These are phyloP conservation scores for Drosophila tropicalis DNA, from an alignment of 1,140 invertebrate genomes.

Conservation along the genomic window DNA sequence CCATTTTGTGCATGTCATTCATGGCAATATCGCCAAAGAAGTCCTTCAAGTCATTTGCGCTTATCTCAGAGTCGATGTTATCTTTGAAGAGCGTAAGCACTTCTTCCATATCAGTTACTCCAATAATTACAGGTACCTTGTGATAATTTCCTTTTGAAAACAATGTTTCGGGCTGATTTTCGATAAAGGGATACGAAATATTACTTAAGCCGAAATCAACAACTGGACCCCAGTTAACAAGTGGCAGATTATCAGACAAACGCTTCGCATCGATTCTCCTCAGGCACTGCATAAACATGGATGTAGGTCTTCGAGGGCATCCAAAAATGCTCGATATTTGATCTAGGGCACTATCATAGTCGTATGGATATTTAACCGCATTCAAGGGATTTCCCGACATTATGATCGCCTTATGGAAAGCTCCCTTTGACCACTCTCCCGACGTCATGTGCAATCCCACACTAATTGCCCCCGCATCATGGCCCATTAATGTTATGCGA, in stretches of 20 bases:
- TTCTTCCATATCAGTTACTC: constrained; percentile 91
- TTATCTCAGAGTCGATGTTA: constrained; percentile 84
- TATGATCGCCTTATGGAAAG: constrained; percentile 87
- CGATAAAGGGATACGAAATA: constrained; percentile 86
- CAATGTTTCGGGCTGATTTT: constrained; percentile 86
- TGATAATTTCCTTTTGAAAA: constrained; percentile 86
- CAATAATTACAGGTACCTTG: constrained; percentile 88
- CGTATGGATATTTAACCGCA: constrained; percentile 84
- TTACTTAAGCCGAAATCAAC: constrained; percentile 89
- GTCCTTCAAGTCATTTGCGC: constrained; percentile 85
- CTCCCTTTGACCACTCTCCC: constrained; percentile 85
- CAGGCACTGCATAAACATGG: constrained; percentile 87
- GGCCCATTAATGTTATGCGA: constrained; percentile 94
- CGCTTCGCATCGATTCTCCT: constrained; percentile 85
- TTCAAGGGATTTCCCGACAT: constrained; percentile 90
- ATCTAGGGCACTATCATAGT: constrained; percentile 85
- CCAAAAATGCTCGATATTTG: constrained; percentile 87
- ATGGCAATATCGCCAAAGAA: constrained; percentile 86
- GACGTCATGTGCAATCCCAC: constrained; percentile 89
- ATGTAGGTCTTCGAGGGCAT: constrained; percentile 87
- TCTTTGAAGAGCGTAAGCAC: constrained; percentile 86
- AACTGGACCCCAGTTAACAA: constrained; percentile 90
- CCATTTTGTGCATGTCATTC: constrained; percentile 84
- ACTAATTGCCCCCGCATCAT: constrained; percentile 90
- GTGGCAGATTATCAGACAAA: constrained; percentile 86